phyloP scores from a whole-genome alignment of 2,888 invertebrate genomes.

The Phengaris arion region DNA sequence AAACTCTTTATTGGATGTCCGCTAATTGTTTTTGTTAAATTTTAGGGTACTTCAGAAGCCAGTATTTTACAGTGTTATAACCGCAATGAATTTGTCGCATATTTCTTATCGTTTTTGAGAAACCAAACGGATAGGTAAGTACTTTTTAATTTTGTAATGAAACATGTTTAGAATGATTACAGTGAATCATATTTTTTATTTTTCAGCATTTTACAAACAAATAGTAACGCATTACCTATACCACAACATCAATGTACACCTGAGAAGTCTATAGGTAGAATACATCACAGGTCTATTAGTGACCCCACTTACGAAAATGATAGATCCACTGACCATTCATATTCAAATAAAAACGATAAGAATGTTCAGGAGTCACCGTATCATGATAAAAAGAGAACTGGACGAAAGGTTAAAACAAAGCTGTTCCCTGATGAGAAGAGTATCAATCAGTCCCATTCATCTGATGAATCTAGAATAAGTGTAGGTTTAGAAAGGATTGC shows the following conservation, averaged over 20 bases:
- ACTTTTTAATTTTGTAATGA: background rate
- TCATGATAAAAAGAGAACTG: constrained; percentile 56
- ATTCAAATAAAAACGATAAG: constrained; percentile 50
- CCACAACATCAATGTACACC: constrained; percentile 62
- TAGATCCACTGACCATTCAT: constrained; percentile 52
- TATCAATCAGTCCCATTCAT: constrained; percentile 51
- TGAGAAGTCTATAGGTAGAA: constrained; percentile 58
- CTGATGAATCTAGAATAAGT: constrained; percentile 62
- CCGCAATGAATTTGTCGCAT: constrained; percentile 77
- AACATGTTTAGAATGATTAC: background rate
- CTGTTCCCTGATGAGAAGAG: constrained; percentile 61
- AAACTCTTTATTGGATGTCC: constrained; percentile 39
- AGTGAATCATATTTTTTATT: background rate
- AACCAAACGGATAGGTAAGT: constrained; percentile 76
- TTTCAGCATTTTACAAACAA: constrained; percentile 62
- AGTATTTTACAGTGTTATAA: constrained; percentile 62
- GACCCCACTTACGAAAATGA: constrained; percentile 65
- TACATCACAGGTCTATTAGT: constrained; percentile 63
- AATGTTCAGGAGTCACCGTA: constrained; percentile 64
- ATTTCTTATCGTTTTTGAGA: constrained; percentile 77
- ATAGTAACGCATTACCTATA: constrained; percentile 59
- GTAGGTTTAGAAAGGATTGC: constrained; percentile 54
- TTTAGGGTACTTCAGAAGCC: constrained; percentile 64
- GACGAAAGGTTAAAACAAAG: constrained; percentile 66
- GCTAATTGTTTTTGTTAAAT: constrained; percentile 40